These are phyloP conservation scores for Stegastes partitus DNA, from an alignment of 2,113 vertebrate species.

Conservation along the genomic window DNA sequence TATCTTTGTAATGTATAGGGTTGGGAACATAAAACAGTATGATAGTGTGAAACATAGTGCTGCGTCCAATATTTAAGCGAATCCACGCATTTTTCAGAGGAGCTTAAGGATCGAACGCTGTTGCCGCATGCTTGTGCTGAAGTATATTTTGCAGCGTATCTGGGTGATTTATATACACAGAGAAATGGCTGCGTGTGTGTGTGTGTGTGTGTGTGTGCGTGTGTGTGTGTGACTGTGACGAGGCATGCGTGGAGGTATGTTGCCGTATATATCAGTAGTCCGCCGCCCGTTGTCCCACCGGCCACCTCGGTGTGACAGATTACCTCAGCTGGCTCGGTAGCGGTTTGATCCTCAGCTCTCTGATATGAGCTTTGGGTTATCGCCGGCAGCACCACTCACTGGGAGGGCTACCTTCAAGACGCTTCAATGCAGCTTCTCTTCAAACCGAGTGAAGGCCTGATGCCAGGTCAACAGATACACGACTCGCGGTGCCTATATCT, in stretches of 20 bases:
- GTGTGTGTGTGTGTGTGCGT: not conserved
- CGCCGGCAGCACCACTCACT: conserved; percentile 42
- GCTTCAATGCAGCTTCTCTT: conserved; percentile 31
- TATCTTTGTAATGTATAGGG: not conserved
- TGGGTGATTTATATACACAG: too few relatives aligned
- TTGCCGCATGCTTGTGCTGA: not conserved
- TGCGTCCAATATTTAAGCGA: not conserved
- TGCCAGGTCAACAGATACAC: conserved; percentile 34
- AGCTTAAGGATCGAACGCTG: not conserved
- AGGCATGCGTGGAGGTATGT: conserved; percentile 1
- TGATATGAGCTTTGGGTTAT: conserved; percentile 71
- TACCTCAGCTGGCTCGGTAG: conserved; percentile 51
- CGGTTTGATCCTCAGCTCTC: conserved; percentile 67
- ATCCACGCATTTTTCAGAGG: not conserved
- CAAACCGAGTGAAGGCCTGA: conserved; percentile 19
- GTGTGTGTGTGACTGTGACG: conserved; percentile 18
- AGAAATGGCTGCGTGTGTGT: not conserved
- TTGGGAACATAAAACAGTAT: not conserved
- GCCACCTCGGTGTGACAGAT: conserved; percentile 64
- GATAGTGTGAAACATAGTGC: not conserved
- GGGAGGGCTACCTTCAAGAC: conserved; percentile 46
- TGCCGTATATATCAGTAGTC: conserved; percentile 39
- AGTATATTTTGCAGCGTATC: not conserved
- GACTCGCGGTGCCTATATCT: not conserved
- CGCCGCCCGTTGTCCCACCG: conserved; percentile 45